Evolutionary conservation across 2,797 vertebrate genomes (phyloP).

Genomic region (Gymnothorax javanicus): DNA sequence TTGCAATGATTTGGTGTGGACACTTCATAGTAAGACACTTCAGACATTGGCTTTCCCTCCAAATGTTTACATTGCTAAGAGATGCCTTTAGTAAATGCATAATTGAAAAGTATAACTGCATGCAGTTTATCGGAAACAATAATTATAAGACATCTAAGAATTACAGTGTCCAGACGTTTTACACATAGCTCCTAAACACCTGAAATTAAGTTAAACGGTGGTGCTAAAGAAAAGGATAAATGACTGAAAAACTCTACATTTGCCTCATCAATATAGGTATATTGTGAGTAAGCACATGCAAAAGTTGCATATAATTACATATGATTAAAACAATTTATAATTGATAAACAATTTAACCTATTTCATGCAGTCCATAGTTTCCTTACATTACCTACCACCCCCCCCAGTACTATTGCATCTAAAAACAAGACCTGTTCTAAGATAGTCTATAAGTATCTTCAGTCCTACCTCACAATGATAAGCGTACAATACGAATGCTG

Average conservation of each 20-base stretch:
- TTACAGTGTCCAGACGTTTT: conserved; percentile 4
- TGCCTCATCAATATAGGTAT: neutral
- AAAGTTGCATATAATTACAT: neutral
- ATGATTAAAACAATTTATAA: neutral
- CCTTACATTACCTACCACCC: neutral
- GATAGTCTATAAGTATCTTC: neutral
- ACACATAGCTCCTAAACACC: conserved; percentile 1
- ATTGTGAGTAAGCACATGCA: neutral
- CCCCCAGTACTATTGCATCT: too few species aligned
- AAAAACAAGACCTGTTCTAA: neutral
- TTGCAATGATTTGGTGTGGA: conserved; percentile 15
- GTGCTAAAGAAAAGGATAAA: neutral
- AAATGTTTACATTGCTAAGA: conserved; percentile 5
- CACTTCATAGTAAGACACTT: neutral
- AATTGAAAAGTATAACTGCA: neutral
- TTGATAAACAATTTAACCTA: neutral
- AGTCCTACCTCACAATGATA: neutral
- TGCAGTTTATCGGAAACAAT: neutral
- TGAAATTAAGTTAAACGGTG: neutral
- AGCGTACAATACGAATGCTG: neutral
- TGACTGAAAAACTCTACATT: neutral
- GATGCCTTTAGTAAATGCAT: conserved; percentile 10
- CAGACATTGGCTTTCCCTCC: neutral
- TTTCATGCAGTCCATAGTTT: neutral
- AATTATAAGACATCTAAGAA: conserved; percentile 3